Conservation (phyloP, 2,888 invertebrate species). For the Hypsopygia costalis region DNA sequence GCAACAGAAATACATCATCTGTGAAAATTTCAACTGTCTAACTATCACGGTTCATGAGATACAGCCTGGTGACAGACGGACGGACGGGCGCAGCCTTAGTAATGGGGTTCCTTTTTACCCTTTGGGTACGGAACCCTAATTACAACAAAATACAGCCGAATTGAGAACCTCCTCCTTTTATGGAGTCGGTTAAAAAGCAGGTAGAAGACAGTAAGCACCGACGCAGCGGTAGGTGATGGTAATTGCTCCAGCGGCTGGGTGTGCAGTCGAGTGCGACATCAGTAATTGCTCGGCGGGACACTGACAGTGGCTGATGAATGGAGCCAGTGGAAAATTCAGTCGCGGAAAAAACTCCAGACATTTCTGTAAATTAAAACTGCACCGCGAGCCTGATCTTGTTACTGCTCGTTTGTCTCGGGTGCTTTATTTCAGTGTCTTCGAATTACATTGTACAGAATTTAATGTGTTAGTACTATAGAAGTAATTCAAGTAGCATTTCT, state of each 20-base stretch:
- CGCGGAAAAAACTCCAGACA: conserved; percentile 57
- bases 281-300: conserved; percentile 68
- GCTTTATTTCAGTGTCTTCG: conserved; percentile 8
- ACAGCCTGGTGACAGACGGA: too few species aligned
- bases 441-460: conserved; percentile 4
- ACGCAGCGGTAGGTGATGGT: conserved; percentile 37
- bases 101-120: too few species aligned
- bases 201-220: conserved; percentile 25
- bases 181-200: conserved; percentile 1
- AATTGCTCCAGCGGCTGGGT: conserved; percentile 40
- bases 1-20: too few species aligned
- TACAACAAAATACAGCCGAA: too few species aligned
- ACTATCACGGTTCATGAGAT: too few species aligned
- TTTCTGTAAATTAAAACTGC: conserved; percentile 64
- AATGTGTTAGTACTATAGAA: too few species aligned
- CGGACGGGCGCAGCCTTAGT: too few species aligned
- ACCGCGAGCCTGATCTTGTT: conserved; percentile 27
- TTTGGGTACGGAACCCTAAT: too few species aligned
- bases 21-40: too few species aligned
- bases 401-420: conserved; percentile 10
- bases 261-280: conserved; percentile 65
- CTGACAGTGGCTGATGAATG: conserved; percentile 70
- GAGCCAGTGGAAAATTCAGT: conserved; percentile 54
- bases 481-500: too few species aligned
- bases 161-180: too few species aligned